These are phyloP conservation scores for Oncorhynchus gorbuscha DNA, from an alignment of 2,113 vertebrate species.

Conservation along the genomic window DNA sequence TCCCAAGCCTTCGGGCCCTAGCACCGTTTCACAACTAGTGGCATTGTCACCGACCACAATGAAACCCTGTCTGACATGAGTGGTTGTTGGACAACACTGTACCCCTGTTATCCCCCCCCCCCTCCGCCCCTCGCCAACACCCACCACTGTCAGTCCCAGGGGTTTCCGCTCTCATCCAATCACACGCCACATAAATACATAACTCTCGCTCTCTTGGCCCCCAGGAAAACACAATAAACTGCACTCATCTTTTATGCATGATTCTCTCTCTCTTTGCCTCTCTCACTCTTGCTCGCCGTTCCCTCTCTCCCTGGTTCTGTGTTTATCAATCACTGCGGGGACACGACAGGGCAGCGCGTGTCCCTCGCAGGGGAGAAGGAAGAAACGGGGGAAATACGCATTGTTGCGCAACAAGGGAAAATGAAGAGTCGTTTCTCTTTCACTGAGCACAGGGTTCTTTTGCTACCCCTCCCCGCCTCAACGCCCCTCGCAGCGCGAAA, in stretches of 20 bases:
- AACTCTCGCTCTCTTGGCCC: slow-evolving; percentile 59
- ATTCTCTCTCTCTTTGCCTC: slow-evolving; percentile 52
- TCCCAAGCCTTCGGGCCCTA: background rate
- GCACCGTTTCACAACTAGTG: background rate
- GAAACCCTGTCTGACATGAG: slow-evolving; percentile 46
- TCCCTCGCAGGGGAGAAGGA: slow-evolving; percentile 22
- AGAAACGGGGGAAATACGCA: slow-evolving; percentile 49
- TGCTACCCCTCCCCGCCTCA: slow-evolving; percentile 1
- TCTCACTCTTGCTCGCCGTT: slow-evolving; percentile 51
- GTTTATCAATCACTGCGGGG: slow-evolving; percentile 71
- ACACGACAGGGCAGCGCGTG: slow-evolving; percentile 48
- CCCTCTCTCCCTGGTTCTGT: slow-evolving; percentile 39
- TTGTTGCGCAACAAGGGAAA: slow-evolving; percentile 67
- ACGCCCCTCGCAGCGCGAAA: background rate
- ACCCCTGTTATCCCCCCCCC: slow-evolving; percentile 4
- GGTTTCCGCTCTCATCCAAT: slow-evolving; percentile 27
- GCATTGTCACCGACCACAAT: slow-evolving; percentile 32
- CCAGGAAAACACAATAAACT: slow-evolving; percentile 74
- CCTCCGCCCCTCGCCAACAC: background rate
- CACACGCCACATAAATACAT: slow-evolving; percentile 61
- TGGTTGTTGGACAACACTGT: slow-evolving; percentile 13
- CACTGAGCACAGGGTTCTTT: slow-evolving; percentile 54
- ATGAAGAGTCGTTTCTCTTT: slow-evolving; percentile 67
- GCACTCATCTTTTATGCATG: slow-evolving; percentile 76
- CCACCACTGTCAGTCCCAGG: background rate